Evolutionary conservation across 2,113 vertebrate species (phyloP), one percentile per base, ranked within the genome.

Genomic region (Gnathonemus longibarbis): DNA sequence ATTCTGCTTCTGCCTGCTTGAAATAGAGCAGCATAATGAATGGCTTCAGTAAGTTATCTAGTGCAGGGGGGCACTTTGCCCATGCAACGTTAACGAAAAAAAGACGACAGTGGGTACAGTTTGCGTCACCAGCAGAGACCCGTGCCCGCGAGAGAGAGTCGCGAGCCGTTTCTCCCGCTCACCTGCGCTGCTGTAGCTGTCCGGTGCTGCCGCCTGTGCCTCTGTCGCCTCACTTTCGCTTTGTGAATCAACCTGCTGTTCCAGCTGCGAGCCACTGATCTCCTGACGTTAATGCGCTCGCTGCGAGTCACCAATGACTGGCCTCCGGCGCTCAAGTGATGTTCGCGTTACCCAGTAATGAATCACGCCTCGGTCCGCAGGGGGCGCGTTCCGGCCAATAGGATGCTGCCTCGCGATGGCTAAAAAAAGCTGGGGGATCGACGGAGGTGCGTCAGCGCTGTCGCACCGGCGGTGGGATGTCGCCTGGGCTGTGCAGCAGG

Each of bases 221-320:
- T 90, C 87, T 87, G 70, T 85, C 92, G 90, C 91, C 90, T 90
- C 87, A 77, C 91, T 84, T 80, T 90, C 85, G 74, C 91, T 92
- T 90, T 90, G 92, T 91, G 92, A 91, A 92, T 93, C 90, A 91
- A 91, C 88, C 92, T 91, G 89, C 90, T 90, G 91, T 92, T 93
- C 92, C 91, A 91, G 91, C 90, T 92, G 92, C 90, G 88, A 91
- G 85, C 90, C 89, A 50, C 92, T 91, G 90, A 91, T 92, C 90
- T 90, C 88, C 74, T 92, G 90, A 92, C 93, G 91, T 91, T 87
- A 91, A 88, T 90, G 90, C 91, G 87, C 90, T 91, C 91, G 90
- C 90, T 87, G 89, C 53, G 91, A 91, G 58, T 92, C 92, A 92
- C 93, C 91, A 91, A 90, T 92, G 91, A 90, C 91, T 88, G 90